Percentiles rank a stretch among this genome's conserved stretches.
Evolutionary conservation across 2,113 vertebrate species (phyloP).

Genomic region (Cyphomyrus discorhynchus): DNA sequence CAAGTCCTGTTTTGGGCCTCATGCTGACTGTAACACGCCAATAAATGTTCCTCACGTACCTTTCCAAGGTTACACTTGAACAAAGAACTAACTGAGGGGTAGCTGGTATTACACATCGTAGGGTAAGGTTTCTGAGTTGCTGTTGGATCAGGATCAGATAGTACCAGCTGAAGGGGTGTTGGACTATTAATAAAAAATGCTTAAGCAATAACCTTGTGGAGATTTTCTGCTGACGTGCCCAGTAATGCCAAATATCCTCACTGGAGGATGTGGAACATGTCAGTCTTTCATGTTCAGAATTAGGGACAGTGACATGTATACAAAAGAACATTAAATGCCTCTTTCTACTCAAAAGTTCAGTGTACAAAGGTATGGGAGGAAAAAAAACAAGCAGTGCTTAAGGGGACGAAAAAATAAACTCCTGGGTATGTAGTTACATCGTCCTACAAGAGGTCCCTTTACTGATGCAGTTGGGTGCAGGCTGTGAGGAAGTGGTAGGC

Average conservation of each 20-base stretch:
- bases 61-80: neutral
- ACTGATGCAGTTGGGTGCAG: slow-evolving; percentile 44
- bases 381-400: slow-evolving; percentile 34
- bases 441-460: slow-evolving; percentile 43
- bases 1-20: neutral
- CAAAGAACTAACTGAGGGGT: neutral
- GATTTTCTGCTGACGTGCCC: slow-evolving; percentile 51
- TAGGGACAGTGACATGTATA: slow-evolving; percentile 13
- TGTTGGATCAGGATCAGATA: neutral
- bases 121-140: neutral
- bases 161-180: neutral
- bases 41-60: neutral
- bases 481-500: slow-evolving; percentile 46
- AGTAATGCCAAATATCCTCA: slow-evolving; percentile 32
- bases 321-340: slow-evolving; percentile 3
- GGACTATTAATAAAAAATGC: neutral
- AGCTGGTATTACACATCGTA: neutral
- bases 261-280: slow-evolving; percentile 14
- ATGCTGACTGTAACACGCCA: neutral
- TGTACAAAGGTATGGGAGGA: slow-evolving; percentile 7
- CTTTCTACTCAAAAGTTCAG: slow-evolving; percentile 16
- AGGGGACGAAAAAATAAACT: slow-evolving; percentile 49
- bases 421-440: slow-evolving; percentile 18
- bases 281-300: slow-evolving; percentile 35
- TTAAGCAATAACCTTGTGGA: neutral